A percentile compares a stretch with the other conserved stretches of the same genome.
Evolutionary conservation across 2,113 vertebrate species (phyloP).

Genomic region (Balaeniceps rex): DNA sequence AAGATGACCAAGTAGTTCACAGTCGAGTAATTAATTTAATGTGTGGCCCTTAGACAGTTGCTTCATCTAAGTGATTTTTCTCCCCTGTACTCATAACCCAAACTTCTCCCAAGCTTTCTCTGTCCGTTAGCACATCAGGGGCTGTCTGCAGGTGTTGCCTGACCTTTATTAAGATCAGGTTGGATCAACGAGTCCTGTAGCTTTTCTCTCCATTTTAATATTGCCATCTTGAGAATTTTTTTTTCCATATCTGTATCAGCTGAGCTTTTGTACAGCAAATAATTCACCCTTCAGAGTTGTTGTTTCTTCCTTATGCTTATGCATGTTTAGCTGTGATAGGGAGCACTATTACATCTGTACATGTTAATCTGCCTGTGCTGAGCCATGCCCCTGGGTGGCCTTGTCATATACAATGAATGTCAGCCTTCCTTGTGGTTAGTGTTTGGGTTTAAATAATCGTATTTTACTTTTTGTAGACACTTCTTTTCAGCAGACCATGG

Average conservation of each 20-base stretch:
- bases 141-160: background rate
- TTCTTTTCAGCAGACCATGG: conserved; percentile 3
- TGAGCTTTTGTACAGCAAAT: background rate
- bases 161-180: background rate
- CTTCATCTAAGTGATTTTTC: background rate
- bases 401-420: conserved; percentile 54
- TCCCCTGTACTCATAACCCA: background rate
- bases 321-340: conserved; percentile 8
- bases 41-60: background rate
- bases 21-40: background rate
- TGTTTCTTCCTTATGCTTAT: background rate
- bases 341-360: conserved; percentile 28
- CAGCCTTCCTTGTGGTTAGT: conserved; percentile 1
- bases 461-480: conserved; percentile 1
- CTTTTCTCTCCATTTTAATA: background rate
- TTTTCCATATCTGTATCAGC: background rate
- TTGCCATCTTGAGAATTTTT: background rate
- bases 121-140: background rate
- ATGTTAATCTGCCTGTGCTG: conserved; percentile 41
- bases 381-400: conserved; percentile 63
- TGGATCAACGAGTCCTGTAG: background rate
- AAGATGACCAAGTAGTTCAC: background rate
- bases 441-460: conserved; percentile 15
- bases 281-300: background rate
- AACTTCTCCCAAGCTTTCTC: background rate